Base-by-base conservation (phyloP, 2,888 invertebrate species). In the Leptinotarsa tumamoca region DNA sequence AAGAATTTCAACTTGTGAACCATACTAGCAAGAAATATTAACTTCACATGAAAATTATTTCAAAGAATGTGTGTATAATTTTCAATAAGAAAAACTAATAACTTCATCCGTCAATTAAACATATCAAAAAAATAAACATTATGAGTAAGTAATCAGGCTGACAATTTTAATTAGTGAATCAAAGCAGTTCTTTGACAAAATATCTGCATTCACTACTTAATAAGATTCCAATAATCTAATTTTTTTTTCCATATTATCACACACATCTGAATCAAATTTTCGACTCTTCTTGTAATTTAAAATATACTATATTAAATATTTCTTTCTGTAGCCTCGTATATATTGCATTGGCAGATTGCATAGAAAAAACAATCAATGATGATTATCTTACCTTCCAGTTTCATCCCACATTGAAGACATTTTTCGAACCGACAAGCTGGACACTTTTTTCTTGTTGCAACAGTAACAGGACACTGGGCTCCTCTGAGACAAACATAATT, bases 391-490 rank as follows among this genome's bases (percentile, higher is more conserved):
- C 95, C 95, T 92, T 98, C 98, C 66, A 98, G 90, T 88, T 97
- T 98, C 98, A 98, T 98, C 76, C 98, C 98, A 88, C 96, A 96
- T 61, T 95, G 94, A 43, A 98, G 91, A 87, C 98, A 98, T 90
- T 98, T 98, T 84, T 97, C 96, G 87, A 98, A 98, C 54, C 98
- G 92, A 86, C 98, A 98, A 3, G 98, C 98, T 0, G 98, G 98
- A 85, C 98, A 98, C 88, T 98, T 98, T 87, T 98, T 98, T 77
- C 98, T 91, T 4, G 98, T 98, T 1, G 95, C 94, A 56, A 97
- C 95, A 13, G 96, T 96, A 15, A 98, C 96, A 33, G 96, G 96
- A 89, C 98, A 98, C 82, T 93, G 94, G 0, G 96, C 96, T 2
- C 97, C 97, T 43, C 97, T 91, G 68, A 95, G 90, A 87, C 98